Conservation (phyloP, 2,797 vertebrate species). For the Molothrus ater region DNA sequence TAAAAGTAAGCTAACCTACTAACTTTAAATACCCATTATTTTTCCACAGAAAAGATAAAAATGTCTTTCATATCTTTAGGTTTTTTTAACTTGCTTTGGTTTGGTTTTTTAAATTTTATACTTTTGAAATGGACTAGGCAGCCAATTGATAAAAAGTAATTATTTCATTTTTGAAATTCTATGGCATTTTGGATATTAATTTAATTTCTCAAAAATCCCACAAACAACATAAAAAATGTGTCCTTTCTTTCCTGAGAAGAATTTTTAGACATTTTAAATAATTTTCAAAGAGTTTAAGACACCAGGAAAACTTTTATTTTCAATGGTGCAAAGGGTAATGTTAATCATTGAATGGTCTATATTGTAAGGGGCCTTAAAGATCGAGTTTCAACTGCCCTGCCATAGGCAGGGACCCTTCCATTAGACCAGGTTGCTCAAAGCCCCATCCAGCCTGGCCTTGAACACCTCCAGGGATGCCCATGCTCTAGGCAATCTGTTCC, state of each 20-base stretch:
- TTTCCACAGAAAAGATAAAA: not conserved
- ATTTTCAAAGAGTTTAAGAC: not conserved
- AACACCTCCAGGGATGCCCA: not conserved
- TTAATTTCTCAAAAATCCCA: not conserved
- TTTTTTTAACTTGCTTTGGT: not conserved
- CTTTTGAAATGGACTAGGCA: not conserved
- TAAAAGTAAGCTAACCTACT: not conserved
- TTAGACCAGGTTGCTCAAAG: not conserved
- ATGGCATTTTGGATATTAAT: not conserved
- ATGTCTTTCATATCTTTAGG: not conserved
- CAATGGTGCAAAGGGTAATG: not conserved
- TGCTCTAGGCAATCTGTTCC: not conserved
- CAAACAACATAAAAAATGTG: not conserved
- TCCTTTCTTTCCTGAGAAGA: not conserved
- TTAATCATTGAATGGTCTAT: not conserved
- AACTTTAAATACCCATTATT: not conserved
- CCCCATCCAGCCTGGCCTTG: not conserved
- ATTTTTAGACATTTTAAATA: not conserved
- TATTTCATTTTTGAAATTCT: not conserved
- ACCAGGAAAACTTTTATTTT: not conserved
- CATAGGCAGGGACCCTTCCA: not conserved
- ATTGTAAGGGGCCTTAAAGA: not conserved
- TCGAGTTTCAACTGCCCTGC: fast-evolving
- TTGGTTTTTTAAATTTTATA: not conserved
- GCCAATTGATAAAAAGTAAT: not conserved